phyloP scores from a whole-genome alignment of 1,140 invertebrate species.

The Thaumatotibia leucotreta region DNA sequence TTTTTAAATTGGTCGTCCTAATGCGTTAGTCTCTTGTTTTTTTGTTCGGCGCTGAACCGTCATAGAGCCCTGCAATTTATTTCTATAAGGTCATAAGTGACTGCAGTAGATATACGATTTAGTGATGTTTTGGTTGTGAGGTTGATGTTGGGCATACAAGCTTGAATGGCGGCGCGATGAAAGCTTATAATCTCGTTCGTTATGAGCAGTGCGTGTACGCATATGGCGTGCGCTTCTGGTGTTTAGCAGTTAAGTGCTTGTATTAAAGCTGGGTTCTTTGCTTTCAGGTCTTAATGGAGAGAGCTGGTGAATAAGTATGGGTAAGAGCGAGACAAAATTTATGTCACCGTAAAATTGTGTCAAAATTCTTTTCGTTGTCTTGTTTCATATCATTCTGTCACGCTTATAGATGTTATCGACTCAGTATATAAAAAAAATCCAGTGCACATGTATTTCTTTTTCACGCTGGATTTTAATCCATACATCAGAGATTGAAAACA shows the following conservation, averaged over 20 bases:
- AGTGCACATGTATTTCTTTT: too few species aligned
- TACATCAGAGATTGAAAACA: too few species aligned
- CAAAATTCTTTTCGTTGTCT: too few species aligned
- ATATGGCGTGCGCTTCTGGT: constrained; percentile 19
- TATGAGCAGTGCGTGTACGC: constrained; percentile 45
- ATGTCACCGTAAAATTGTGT: too few species aligned
- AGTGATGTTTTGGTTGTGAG: not conserved
- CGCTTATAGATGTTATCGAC: too few species aligned
- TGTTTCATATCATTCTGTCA: too few species aligned
- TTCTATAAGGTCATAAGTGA: not conserved
- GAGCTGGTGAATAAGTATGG: too few species aligned
- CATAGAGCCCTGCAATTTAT: not conserved
- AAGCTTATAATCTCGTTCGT: constrained; percentile 62
- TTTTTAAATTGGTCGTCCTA: constrained; percentile 21
- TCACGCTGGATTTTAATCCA: too few species aligned
- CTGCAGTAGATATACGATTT: not conserved
- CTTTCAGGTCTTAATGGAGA: not conserved
- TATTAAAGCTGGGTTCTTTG: not conserved
- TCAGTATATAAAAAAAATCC: too few species aligned
- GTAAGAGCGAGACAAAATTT: too few species aligned
- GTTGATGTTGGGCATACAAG: not conserved
- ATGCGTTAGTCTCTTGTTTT: constrained; percentile 18
- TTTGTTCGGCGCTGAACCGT: not conserved
- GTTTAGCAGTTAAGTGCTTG: not conserved
- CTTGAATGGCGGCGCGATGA: constrained; percentile 45